Conservation (phyloP, 1,140 invertebrate species). For the Trichogramma pretiosum region DNA sequence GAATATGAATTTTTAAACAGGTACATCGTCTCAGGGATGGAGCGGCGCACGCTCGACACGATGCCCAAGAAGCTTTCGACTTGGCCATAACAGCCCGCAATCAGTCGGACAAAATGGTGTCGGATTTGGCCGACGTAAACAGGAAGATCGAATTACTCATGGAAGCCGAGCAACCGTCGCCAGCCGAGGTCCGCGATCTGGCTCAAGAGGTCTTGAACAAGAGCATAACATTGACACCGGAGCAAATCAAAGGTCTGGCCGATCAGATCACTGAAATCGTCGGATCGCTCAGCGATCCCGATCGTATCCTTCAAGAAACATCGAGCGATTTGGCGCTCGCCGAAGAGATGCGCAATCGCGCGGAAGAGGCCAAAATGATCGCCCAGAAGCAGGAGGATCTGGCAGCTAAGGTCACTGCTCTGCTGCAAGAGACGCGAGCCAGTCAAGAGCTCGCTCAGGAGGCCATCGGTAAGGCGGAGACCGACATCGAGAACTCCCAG, state of each 20-base stretch:
- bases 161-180: conserved; percentile 64
- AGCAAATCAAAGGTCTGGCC: conserved; percentile 77
- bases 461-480: conserved; percentile 71
- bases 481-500: conserved; percentile 67
- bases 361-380: conserved; percentile 66
- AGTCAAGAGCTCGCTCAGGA: conserved; percentile 69
- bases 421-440: conserved; percentile 58
- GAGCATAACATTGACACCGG: conserved; percentile 65
- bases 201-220: conserved; percentile 66
- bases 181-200: conserved; percentile 68
- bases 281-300: conserved; percentile 77
- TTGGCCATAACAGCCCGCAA: conserved; percentile 49
- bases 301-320: conserved; percentile 80
- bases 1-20: conserved; percentile 32
- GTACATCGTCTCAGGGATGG: conserved; percentile 51
- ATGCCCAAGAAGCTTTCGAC: conserved; percentile 54
- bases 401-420: conserved; percentile 43
- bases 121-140: conserved; percentile 51
- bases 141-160: conserved; percentile 68
- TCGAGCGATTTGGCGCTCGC: conserved; percentile 66
- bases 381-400: conserved; percentile 29
- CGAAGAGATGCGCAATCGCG: conserved; percentile 63
- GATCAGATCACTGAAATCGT: conserved; percentile 74
- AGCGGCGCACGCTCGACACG: conserved; percentile 47
- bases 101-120: conserved; percentile 47